Percentiles rank a stretch among this genome's conserved stretches.
phyloP scores from a whole-genome alignment of 2,797 vertebrate species.

The Sebastes nivosus region DNA sequence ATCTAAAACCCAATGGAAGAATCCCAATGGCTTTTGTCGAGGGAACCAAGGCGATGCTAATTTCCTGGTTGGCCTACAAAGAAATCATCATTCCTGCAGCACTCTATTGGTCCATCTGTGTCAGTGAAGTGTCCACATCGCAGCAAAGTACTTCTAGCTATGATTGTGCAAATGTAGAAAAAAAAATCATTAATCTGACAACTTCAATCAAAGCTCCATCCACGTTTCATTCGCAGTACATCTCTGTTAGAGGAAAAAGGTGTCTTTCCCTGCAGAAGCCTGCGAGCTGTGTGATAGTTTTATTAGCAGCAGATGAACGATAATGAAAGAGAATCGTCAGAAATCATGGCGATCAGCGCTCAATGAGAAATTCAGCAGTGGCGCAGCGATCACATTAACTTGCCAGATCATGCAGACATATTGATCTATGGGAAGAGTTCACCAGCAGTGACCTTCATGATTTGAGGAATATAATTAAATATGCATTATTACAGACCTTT shows the following conservation, averaged over 20 bases:
- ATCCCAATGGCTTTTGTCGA: no score
- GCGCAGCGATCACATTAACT: constrained; percentile 43
- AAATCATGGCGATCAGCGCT: constrained; percentile 17
- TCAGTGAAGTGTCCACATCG: not conserved
- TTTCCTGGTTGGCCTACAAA: no score
- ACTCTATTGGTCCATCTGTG: not conserved
- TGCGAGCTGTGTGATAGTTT: constrained; percentile 5
- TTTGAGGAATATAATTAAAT: constrained; percentile 67
- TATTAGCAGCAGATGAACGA: constrained; percentile 18
- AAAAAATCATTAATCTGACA: not conserved
- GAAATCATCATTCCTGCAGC: no score
- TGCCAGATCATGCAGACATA: constrained; percentile 62
- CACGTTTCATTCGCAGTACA: constrained; percentile 3
- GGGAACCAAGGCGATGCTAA: no score
- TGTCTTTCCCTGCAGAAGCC: not conserved
- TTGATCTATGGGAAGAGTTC: constrained; percentile 64
- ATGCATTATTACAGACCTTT: constrained; percentile 67
- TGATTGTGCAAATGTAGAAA: not conserved
- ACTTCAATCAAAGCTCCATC: not conserved
- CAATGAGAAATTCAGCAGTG: constrained; percentile 23
- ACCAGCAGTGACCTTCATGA: constrained; percentile 68
- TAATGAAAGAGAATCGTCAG: constrained; percentile 25
- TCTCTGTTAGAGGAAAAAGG: not conserved
- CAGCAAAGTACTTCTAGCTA: not conserved
- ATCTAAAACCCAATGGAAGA: no score